Percentiles rank a stretch among this genome's conserved stretches.
These are phyloP conservation scores for Sebastes jordani DNA, from an alignment of 2,797 vertebrate species.

Conservation along the genomic window DNA sequence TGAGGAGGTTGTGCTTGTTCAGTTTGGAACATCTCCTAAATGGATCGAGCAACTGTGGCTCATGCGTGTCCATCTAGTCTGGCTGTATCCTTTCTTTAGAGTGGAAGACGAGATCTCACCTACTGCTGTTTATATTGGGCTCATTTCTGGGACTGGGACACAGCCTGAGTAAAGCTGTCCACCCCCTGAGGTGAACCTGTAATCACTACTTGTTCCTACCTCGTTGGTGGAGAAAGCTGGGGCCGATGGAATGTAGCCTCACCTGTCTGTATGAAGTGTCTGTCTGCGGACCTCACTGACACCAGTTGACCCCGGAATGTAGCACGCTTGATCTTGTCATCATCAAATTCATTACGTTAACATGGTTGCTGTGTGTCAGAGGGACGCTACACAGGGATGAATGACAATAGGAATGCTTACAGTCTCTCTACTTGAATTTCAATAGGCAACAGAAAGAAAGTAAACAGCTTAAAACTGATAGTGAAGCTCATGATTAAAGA, in stretches of 20 bases:
- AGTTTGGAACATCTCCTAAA: constrained; percentile 37
- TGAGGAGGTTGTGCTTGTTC: constrained; percentile 55
- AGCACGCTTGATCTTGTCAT: constrained; percentile 27
- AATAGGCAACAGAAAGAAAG: background rate
- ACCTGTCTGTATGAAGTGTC: constrained; percentile 7
- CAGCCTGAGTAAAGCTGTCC: background rate
- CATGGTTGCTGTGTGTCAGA: constrained; percentile 23
- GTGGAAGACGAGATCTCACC: background rate
- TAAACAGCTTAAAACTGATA: background rate
- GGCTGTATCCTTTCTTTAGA: background rate
- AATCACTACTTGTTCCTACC: background rate
- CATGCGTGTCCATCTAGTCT: background rate
- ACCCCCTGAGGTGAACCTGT: constrained; percentile 2
- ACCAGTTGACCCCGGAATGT: constrained; percentile 30
- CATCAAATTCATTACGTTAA: constrained; percentile 25
- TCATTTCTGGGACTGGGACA: background rate
- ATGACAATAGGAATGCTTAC: background rate
- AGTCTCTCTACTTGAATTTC: constrained; percentile 11
- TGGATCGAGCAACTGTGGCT: constrained; percentile 29
- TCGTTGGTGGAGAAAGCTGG: background rate
- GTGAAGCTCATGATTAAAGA: background rate
- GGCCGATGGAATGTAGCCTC: constrained; percentile 23
- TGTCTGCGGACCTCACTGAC: constrained; percentile 21
- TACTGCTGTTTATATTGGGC: background rate
- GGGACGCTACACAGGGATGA: background rate